Conservation (phyloP, 2,797 vertebrate genomes). For the Aulostomus chinensis region DNA sequence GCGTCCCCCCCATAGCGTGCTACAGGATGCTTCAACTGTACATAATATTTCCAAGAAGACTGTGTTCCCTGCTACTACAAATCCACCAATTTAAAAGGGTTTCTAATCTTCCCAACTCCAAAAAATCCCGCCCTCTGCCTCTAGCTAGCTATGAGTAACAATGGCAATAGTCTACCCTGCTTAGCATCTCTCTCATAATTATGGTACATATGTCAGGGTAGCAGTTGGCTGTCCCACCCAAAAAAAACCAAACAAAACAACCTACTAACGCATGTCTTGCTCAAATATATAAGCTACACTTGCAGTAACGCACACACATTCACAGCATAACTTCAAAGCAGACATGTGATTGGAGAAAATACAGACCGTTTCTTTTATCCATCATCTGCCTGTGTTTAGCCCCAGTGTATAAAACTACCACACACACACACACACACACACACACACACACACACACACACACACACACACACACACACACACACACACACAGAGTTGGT, state of each 20-base stretch:
- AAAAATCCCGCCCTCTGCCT: constrained; percentile 34
- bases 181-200: constrained; percentile 2
- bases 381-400: constrained; percentile 27
- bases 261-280: too few species aligned
- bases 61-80: constrained; percentile 20
- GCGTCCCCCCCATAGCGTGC: constrained; percentile 60
- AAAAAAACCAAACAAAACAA: too few species aligned
- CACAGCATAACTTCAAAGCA: neutral
- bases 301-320: constrained; percentile 1
- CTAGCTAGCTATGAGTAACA: constrained; percentile 27
- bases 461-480: constrained; percentile 4
- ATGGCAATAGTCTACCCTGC: constrained; percentile 21
- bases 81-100: constrained; percentile 44
- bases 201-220: neutral
- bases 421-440: constrained; percentile 4
- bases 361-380: constrained; percentile 22
- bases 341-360: constrained; percentile 53
- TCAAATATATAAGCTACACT: too few species aligned
- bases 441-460: constrained; percentile 1
- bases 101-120: constrained; percentile 17
- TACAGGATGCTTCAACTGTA: constrained; percentile 5
- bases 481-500: neutral
- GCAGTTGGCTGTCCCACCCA: too few species aligned
- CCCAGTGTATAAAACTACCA: constrained; percentile 6
- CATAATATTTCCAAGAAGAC: constrained; percentile 18